phyloP scores from a whole-genome alignment of 2,113 vertebrate species.

The Sakesphorus luctuosus region DNA sequence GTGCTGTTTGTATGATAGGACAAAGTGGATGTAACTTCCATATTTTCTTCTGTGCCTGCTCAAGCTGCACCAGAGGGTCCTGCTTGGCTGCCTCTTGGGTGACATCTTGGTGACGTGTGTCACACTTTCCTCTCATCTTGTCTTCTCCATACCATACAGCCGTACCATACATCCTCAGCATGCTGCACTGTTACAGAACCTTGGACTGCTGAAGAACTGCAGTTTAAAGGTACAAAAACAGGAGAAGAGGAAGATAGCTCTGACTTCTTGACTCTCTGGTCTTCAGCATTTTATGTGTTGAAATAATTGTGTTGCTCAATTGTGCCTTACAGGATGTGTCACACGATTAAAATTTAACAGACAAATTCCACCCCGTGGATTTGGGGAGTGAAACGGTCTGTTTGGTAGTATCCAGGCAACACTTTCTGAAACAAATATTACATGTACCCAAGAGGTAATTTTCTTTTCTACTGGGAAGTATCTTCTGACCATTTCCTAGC shows the following conservation, averaged over 20 bases:
- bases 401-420: conserved; percentile 2
- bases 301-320: not conserved
- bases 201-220: not conserved
- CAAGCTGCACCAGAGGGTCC: not conserved
- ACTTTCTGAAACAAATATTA: not conserved
- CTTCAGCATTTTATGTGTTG: not conserved
- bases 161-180: rapidly evolving
- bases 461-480: not conserved
- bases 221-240: not conserved
- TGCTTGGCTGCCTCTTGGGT: not conserved
- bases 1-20: not conserved
- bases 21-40: not conserved
- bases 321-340: not conserved
- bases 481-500: not conserved
- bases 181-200: not conserved
- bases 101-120: not conserved
- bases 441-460: not conserved
- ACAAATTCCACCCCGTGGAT: not conserved
- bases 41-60: not conserved
- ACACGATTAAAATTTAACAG: not conserved
- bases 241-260: not conserved
- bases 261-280: not conserved
- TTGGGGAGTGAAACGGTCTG: not conserved
- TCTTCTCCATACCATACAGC: not conserved
- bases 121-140: not conserved